Conservation (phyloP, 2,113 vertebrate genomes). For the Psilopsiagon aurifrons region DNA sequence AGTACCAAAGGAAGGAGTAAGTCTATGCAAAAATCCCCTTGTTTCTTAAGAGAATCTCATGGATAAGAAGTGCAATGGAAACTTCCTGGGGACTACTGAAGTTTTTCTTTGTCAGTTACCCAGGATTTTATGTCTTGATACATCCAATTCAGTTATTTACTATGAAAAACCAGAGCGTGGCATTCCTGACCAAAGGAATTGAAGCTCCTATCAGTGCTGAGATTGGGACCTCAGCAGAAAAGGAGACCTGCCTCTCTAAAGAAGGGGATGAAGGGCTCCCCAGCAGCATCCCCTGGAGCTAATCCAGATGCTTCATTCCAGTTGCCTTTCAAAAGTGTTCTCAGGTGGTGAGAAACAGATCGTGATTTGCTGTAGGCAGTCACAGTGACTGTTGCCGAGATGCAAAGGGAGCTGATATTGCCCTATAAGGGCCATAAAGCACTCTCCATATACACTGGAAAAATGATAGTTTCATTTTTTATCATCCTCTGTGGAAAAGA, state of each 20-base stretch:
- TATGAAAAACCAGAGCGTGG: neutral
- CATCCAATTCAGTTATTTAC: neutral
- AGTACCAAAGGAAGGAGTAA: neutral
- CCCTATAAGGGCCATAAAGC: neutral
- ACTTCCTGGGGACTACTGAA: neutral
- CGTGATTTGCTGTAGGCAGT: neutral
- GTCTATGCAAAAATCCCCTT: neutral
- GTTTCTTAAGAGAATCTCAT: neutral
- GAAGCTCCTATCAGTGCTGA: neutral
- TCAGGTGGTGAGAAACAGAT: neutral
- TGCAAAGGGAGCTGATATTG: neutral
- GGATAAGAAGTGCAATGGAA: neutral
- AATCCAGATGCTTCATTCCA: neutral
- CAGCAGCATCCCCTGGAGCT: neutral
- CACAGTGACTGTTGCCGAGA: neutral
- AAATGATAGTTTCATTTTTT: neutral
- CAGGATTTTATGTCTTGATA: neutral
- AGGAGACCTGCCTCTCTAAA: rapidly evolving
- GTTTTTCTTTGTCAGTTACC: neutral
- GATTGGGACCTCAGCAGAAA: neutral
- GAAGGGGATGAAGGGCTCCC: neutral
- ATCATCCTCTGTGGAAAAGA: neutral
- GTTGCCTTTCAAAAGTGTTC: neutral
- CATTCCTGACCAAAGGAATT: neutral
- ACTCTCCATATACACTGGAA: neutral